Percentiles rank a stretch among this genome's conserved stretches.
These are phyloP conservation scores for Diorhabda sublineata DNA, from an alignment of 1,140 invertebrate species.

Conservation along the genomic window DNA sequence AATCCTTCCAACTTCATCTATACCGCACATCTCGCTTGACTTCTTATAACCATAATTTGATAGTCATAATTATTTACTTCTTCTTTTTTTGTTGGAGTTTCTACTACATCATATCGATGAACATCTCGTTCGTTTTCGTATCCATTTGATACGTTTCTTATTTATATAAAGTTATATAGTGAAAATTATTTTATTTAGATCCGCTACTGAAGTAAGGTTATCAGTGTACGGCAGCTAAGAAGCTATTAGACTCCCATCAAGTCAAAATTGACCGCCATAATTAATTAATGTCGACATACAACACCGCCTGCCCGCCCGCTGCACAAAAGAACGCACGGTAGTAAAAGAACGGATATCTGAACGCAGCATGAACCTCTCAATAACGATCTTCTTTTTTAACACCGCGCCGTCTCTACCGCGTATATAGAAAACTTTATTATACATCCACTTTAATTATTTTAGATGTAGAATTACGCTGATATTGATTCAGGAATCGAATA, in stretches of 20 bases:
- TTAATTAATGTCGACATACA: constrained; percentile 1
- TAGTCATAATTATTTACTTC: too few species aligned
- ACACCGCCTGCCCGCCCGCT: background rate
- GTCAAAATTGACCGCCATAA: background rate
- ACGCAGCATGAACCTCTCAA: background rate
- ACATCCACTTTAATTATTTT: background rate
- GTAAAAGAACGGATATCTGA: constrained; percentile 2
- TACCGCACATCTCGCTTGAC: too few species aligned
- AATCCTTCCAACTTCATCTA: too few species aligned
- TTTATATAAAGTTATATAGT: too few species aligned
- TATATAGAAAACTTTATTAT: constrained; percentile 1
- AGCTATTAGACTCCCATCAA: constrained; percentile 1
- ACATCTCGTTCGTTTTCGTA: too few species aligned
- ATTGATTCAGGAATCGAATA: too few species aligned
- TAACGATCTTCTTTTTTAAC: background rate
- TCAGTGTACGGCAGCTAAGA: background rate
- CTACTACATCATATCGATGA: too few species aligned
- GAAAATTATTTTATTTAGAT: background rate
- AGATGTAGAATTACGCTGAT: background rate
- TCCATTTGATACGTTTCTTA: too few species aligned
- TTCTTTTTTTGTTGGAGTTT: too few species aligned
- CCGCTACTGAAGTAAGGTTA: background rate
- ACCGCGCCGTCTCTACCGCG: background rate
- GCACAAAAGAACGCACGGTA: background rate
- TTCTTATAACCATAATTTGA: too few species aligned